Evolutionary conservation across 2,797 vertebrate species (phyloP).

Genomic region (Phrynocephalus vlangalii): DNA sequence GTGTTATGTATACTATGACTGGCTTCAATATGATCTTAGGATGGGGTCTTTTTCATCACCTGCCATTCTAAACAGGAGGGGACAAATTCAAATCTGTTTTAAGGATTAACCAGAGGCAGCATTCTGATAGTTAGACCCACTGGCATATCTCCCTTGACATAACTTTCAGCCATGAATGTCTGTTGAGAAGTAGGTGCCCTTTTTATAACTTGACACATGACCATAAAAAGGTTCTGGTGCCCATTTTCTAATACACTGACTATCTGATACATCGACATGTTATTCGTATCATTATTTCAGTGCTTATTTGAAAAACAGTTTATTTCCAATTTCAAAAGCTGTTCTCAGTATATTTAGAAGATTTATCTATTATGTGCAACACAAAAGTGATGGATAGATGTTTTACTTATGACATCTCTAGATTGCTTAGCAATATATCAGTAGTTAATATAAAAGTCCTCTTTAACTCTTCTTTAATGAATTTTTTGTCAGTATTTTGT

Average conservation of each 20-base stretch:
- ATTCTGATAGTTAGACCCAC: too few species aligned
- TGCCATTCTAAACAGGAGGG: background rate
- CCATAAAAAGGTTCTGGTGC: background rate
- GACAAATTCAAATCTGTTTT: too few species aligned
- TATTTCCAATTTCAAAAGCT: slow-evolving; percentile 25
- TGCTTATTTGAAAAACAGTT: slow-evolving; percentile 5
- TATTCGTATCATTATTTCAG: background rate
- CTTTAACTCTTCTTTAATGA: slow-evolving; percentile 49
- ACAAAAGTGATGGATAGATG: slow-evolving; percentile 22
- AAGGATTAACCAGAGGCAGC: too few species aligned
- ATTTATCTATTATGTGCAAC: slow-evolving; percentile 34
- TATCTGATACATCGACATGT: background rate
- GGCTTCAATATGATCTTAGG: too few species aligned
- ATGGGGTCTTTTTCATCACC: background rate
- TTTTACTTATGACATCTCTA: slow-evolving; percentile 42
- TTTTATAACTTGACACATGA: background rate
- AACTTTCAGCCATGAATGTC: too few species aligned
- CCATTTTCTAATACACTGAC: slow-evolving; percentile 11
- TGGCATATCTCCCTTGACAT: too few species aligned
- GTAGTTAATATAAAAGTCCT: slow-evolving; percentile 13
- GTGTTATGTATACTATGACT: background rate
- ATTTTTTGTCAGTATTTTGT: slow-evolving; percentile 44
- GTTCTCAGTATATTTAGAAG: slow-evolving; percentile 30
- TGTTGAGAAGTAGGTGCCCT: too few species aligned
- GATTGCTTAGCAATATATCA: slow-evolving; percentile 47